Conservation (phyloP, 1,140 invertebrate genomes). For the Parapsyche elsis region DNA sequence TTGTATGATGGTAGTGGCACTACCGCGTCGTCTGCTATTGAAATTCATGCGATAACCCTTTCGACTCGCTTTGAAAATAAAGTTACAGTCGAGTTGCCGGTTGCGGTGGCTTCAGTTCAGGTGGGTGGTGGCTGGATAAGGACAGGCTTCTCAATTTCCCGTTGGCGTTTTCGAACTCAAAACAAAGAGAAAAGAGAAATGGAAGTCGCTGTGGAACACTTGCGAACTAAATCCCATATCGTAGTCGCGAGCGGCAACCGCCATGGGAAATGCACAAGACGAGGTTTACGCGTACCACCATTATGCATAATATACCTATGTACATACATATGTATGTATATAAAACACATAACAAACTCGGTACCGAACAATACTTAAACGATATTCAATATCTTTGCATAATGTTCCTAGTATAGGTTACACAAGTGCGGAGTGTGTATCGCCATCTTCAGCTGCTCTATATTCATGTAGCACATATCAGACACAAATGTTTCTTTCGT, state of each 20-base stretch:
- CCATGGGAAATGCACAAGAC: too few species aligned
- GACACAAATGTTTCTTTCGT: too few species aligned
- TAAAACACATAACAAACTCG: too few species aligned
- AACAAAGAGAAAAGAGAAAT: conserved; percentile 29
- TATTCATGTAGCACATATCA: not conserved
- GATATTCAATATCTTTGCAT: too few species aligned
- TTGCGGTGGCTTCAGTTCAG: not conserved
- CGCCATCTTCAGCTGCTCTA: not conserved
- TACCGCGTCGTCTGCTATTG: not conserved
- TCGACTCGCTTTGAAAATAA: not conserved
- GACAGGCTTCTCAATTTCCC: conserved; percentile 35
- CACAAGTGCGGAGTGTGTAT: too few species aligned
- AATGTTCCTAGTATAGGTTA: too few species aligned
- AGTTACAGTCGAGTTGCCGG: not conserved
- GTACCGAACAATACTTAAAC: too few species aligned
- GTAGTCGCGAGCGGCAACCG: not conserved
- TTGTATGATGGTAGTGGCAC: too few species aligned
- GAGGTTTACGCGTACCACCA: too few species aligned
- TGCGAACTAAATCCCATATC: conserved; percentile 24
- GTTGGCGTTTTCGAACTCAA: conserved; percentile 15
- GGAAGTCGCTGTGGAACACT: conserved; percentile 20
- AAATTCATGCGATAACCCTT: conserved; percentile 1
- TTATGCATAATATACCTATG: too few species aligned
- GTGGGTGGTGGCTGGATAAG: conserved; percentile 8
- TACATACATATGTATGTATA: too few species aligned